phyloP scores from a whole-genome alignment of 1,140 invertebrate genomes.

The Metopolophium dirhodum region DNA sequence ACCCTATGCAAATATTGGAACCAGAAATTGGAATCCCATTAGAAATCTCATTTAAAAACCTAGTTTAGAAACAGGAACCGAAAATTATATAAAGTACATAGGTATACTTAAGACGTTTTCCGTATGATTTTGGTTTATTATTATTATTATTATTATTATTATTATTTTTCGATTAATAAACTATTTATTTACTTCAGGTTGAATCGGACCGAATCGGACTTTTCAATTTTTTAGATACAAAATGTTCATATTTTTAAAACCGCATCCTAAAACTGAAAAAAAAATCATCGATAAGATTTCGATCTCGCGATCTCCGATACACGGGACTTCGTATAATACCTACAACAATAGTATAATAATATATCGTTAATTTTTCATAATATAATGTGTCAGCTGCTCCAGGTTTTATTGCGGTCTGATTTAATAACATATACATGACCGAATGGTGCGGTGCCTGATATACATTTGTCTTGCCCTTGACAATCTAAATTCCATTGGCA shows the following conservation, averaged over 20 bases:
- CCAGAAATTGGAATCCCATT: too few species aligned
- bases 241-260: too few species aligned
- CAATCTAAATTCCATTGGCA: conserved; percentile 7
- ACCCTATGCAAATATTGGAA: too few species aligned
- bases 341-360: too few species aligned
- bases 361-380: neutral
- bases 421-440: neutral
- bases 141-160: neutral
- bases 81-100: neutral
- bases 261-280: too few species aligned
- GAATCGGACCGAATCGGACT: too few species aligned
- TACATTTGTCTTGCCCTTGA: conserved; percentile 6
- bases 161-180: neutral
- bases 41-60: neutral
- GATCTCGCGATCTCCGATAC: too few species aligned
- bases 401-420: neutral
- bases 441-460: neutral
- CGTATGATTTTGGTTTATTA: neutral
- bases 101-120: neutral
- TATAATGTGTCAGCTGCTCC: neutral
- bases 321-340: too few species aligned
- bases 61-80: neutral
- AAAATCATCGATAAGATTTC: too few species aligned
- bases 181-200: too few species aligned
- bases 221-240: too few species aligned